Conservation (phyloP, 2,888 invertebrate species). For the Dicycla oo region DNA sequence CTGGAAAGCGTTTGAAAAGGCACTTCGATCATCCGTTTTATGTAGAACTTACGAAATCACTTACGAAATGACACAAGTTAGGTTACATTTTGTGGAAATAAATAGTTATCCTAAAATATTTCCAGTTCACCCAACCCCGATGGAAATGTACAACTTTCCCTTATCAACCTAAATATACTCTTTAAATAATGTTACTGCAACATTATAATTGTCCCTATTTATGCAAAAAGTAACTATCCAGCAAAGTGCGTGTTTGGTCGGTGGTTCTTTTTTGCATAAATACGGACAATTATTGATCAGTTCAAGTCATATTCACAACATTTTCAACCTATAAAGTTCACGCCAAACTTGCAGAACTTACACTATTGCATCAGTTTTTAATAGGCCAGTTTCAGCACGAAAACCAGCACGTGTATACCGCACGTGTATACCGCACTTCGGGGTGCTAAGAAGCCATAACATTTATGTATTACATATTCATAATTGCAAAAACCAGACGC, state of each 20-base stretch:
- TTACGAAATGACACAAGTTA: background rate
- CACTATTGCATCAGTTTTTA: slow-evolving; percentile 22
- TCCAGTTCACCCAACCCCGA: too few species aligned
- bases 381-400: slow-evolving; percentile 38
- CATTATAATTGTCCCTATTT: too few species aligned
- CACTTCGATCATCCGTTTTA: background rate
- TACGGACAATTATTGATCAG: background rate
- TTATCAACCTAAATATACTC: background rate
- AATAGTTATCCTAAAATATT: background rate
- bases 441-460: slow-evolving; percentile 57
- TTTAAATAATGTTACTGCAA: background rate
- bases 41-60: background rate
- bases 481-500: slow-evolving; percentile 83
- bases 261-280: too few species aligned
- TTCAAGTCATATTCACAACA: slow-evolving; percentile 1
- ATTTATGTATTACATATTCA: slow-evolving; percentile 63
- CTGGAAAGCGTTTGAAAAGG: background rate
- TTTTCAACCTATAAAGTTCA: slow-evolving; percentile 25
- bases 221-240: too few species aligned
- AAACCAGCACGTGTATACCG: slow-evolving; percentile 35
- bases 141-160: background rate
- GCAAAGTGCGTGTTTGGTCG: too few species aligned
- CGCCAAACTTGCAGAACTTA: slow-evolving; percentile 10
- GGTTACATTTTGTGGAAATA: background rate
- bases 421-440: slow-evolving; percentile 55